Conservation (phyloP, 2,113 vertebrate genomes). For the Sapayoa aenigma region DNA sequence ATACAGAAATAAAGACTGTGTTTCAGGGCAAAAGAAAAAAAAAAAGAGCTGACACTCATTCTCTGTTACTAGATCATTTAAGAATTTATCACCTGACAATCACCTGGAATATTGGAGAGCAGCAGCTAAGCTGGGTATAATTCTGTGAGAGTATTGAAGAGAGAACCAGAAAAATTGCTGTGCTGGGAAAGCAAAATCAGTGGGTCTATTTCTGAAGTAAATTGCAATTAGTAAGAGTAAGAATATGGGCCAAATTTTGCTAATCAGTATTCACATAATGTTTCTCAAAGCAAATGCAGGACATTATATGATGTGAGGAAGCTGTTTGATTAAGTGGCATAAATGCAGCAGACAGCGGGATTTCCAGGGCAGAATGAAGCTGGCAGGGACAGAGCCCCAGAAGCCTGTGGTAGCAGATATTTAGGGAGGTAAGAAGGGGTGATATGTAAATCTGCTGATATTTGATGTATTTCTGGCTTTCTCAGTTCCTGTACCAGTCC, state of each 20-base stretch:
- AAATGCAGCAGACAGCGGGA: not conserved
- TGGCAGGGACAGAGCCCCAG: not conserved
- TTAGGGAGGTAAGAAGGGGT: not conserved
- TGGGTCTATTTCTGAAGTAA: constrained; percentile 26
- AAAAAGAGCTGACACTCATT: not conserved
- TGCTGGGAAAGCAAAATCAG: constrained; percentile 23
- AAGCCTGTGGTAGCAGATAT: not conserved
- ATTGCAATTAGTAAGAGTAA: not conserved
- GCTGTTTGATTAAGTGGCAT: not conserved
- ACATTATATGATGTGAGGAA: not conserved
- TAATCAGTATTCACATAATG: not conserved
- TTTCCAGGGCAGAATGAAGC: not conserved
- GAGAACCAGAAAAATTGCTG: constrained; percentile 1
- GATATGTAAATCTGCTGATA: not conserved
- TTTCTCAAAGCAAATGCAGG: not conserved
- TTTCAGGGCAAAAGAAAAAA: not conserved
- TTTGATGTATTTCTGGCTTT: not conserved
- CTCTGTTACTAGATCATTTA: not conserved
- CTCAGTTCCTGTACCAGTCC: not conserved
- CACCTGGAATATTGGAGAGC: not conserved
- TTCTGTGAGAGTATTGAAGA: not conserved
- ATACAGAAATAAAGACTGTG: not conserved
- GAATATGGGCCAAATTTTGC: not conserved
- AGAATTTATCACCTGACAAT: not conserved
- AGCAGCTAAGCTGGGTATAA: not conserved